Base-by-base conservation (phyloP, 1,140 invertebrate species). In the Paraescarpia echinospica region DNA sequence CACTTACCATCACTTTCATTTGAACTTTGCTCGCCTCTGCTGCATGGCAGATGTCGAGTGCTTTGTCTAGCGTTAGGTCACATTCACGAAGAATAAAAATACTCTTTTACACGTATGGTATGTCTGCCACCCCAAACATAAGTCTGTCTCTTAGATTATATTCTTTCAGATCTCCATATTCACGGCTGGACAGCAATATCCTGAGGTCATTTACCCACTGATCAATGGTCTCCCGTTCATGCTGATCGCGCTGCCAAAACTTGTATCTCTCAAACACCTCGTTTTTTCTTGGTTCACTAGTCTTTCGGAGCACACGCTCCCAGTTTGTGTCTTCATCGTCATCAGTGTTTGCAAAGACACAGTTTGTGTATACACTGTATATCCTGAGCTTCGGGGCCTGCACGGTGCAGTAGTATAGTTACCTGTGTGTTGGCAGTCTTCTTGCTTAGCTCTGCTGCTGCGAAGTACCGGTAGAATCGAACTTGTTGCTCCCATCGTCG, bases 41-140 rank as follows among this genome's bases (percentile, higher is more conserved):
- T 41, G 41, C 41, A 12, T 41, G 41, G 41, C 41, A 41, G 59
- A 77, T 27, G 59, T 77, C 59, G 4, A 77, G 59, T 77, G 59
- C 59, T 77, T 77, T 77, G 8, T 18, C 59, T 77, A 77, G 59
- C 14, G 59, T 77, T 18, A 12, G 22, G 22, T 89, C 95, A 77
- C 59, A 14, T 77, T 77, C 59, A 0, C 59, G 59, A 94, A 91
- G 95, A n/a, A n/a, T n/a, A n/a, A 94, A 93, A 94, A 91, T 12
- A 6, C 12, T 41, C 41, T 41, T 41, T 41, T 41, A 41, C 4
- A 41, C 22, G 48, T 77, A 90, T 94, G 94, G 48, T 77, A 90
- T 94, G 94, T 41, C 92, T 51, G 92, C 93, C 22, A 27, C 59
- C 22, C 9, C 59, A 77, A 77, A 77, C 14, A 31, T 27, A 27